Base-by-base conservation (phyloP, 2,888 invertebrate species). In the Hetaerina titia region DNA sequence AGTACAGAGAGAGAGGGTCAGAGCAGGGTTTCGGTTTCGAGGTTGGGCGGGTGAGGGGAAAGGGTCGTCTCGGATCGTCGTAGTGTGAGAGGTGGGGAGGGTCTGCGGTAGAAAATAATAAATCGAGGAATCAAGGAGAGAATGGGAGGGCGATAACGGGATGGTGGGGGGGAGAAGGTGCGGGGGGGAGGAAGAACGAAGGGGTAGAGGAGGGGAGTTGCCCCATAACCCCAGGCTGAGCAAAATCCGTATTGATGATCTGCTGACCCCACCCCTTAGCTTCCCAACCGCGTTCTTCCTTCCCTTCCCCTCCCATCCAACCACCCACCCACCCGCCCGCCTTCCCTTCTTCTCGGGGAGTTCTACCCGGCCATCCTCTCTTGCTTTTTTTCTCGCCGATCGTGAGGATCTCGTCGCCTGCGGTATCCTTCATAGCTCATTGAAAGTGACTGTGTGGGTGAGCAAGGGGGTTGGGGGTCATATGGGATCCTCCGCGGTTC, bases 181-280 rank as follows among this genome's bases (percentile, higher is more conserved):
- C 0, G 88, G 45, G 45, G 45, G 56, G 88, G 11, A 45, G 13
- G 15, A n/a, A 1, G 69, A 69, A n/a, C 7, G 69, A 69, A n/a
- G 15, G 45, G 17, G 88, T 19, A 8, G 57, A 88, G 56, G 56
- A n/a, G 19, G 45, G 92, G 31, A 15, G 11, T 22, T 69, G 56
- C 69, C 92, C 92, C 69, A 74, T 74, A 92, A 69, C 92, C 92
- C 74, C 45, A 74, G 92, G 92, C 92, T 56, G 92, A 92, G 92
- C 69, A n/a, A 92, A 92, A 92, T 92, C 92, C 92, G 92, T 92
- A 92, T 92, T 92, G 92, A 92, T 92, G 92, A 92, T 92, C 92
- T 92, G 64, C 69, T 92, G 92, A 92, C 92, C 92, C 89, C 57
- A 22, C 89, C 89, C 92, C 56, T 22, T 45, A 92, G 74, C 92